phyloP scores from a whole-genome alignment of 2,113 vertebrate species.

The Ophiodon elongatus region DNA sequence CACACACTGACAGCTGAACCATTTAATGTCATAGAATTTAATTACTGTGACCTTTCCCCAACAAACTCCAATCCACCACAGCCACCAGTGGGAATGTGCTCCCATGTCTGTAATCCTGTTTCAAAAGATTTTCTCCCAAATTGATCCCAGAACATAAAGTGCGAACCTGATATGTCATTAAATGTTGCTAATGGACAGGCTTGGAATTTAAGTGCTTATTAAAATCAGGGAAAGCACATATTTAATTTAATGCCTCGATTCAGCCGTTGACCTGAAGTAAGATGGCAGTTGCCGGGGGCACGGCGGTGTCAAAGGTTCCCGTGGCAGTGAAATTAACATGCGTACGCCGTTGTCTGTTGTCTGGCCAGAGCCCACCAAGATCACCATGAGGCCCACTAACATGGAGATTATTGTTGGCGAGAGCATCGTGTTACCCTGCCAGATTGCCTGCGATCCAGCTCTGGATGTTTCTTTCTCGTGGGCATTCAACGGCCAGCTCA shows the following conservation, averaged over 20 bases:
- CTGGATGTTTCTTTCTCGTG: conserved; percentile 93
- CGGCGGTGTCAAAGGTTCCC: conserved; percentile 47
- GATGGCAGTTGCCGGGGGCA: conserved; percentile 36
- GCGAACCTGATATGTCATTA: conserved; percentile 56
- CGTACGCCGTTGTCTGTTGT: conserved; percentile 62
- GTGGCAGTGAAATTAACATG: conserved; percentile 65
- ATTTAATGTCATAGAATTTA: conserved; percentile 80
- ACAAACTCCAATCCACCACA: conserved; percentile 51
- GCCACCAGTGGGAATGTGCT: conserved; percentile 55
- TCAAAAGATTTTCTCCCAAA: conserved; percentile 47
- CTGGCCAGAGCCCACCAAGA: conserved; percentile 91
- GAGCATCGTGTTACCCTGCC: conserved; percentile 94
- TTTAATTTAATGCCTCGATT: conserved; percentile 39
- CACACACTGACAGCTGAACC: conserved; percentile 63
- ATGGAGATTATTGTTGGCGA: conserved; percentile 96
- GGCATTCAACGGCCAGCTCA: conserved; percentile 93
- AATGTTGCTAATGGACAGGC: conserved; percentile 48
- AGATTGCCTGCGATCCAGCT: conserved; percentile 91
- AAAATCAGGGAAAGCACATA: conserved; percentile 39
- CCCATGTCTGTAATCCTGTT: conserved; percentile 50
- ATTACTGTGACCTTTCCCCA: conserved; percentile 81
- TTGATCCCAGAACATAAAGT: conserved; percentile 48
- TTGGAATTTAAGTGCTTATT: conserved; percentile 56
- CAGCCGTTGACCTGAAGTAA: conserved; percentile 15
- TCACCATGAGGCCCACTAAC: conserved; percentile 91